Evolutionary conservation across 1,140 invertebrate species (phyloP).

Genomic region (Hycleus cichorii): DNA sequence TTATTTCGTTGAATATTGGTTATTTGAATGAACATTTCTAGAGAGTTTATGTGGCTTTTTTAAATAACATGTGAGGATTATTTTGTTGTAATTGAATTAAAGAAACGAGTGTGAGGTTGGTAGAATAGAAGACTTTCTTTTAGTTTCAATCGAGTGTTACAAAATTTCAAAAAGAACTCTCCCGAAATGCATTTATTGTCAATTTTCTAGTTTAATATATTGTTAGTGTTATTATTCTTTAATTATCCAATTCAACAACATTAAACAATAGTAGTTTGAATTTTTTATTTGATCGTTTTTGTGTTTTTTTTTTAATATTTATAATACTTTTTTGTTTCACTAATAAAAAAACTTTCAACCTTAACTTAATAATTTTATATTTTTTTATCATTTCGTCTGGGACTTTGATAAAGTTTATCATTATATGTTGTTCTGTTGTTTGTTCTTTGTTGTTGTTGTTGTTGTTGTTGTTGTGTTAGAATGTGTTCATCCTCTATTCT

Average conservation of each 20-base stretch:
- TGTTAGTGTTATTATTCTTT: too few species aligned
- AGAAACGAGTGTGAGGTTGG: too few species aligned
- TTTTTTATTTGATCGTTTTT: slow-evolving; percentile 40
- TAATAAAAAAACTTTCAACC: slow-evolving; percentile 40
- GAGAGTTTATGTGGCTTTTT: too few species aligned
- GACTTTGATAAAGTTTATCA: slow-evolving; percentile 34
- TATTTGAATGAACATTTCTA: too few species aligned
- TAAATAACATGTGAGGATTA: too few species aligned
- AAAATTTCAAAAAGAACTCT: slow-evolving; percentile 17
- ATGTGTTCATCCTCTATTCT: too few species aligned
- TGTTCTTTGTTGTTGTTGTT: too few species aligned
- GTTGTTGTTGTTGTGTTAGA: too few species aligned
- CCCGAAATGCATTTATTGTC: slow-evolving; percentile 40
- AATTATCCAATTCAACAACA: slow-evolving; percentile 27
- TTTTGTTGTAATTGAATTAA: too few species aligned
- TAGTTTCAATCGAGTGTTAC: background rate
- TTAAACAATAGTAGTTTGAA: slow-evolving; percentile 39
- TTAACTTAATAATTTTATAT: slow-evolving; percentile 28
- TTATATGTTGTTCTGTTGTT: slow-evolving; percentile 8
- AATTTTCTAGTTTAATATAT: slow-evolving; percentile 30
- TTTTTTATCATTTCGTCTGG: slow-evolving; percentile 6
- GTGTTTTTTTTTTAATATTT: slow-evolving; percentile 29
- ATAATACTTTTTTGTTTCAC: slow-evolving; percentile 37
- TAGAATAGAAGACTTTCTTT: too few species aligned
- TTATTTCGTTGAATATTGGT: too few species aligned